Conservation (phyloP, 2,113 vertebrate species). For the Ictidomys tridecemlineatus region DNA sequence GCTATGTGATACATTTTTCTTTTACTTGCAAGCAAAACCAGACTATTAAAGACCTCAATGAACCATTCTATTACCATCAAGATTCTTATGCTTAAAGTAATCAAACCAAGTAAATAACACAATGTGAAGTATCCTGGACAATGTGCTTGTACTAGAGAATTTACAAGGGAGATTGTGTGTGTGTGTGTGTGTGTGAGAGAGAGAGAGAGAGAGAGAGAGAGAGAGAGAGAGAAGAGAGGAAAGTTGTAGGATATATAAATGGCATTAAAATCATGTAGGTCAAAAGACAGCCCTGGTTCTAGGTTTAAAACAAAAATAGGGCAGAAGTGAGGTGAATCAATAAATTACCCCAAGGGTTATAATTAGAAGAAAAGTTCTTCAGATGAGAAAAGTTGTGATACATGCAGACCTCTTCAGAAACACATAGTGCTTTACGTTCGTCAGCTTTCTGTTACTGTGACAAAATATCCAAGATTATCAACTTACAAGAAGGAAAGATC, state of each 20-base stretch:
- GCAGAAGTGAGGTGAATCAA: background rate
- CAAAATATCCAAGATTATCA: background rate
- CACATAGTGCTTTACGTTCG: background rate
- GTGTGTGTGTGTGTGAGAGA: background rate
- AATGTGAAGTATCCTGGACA: background rate
- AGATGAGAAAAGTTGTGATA: background rate
- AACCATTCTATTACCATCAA: conserved; percentile 5
- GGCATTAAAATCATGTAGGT: background rate
- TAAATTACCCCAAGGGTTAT: background rate
- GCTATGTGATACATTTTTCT: background rate
- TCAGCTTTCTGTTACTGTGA: background rate
- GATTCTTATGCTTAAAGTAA: background rate
- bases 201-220: too few species aligned
- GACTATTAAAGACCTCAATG: background rate
- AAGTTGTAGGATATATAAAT: background rate
- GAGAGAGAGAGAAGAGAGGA: background rate
- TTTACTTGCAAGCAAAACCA: background rate
- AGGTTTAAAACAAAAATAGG: background rate
- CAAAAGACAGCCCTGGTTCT: background rate
- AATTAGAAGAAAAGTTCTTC: background rate
- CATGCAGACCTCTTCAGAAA: background rate
- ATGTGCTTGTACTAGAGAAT: background rate
- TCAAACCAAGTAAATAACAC: background rate
- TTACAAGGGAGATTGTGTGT: background rate
- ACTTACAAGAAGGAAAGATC: background rate